A percentile compares a stretch with the other conserved stretches of the same genome.
These are phyloP conservation scores for Myoxocephalus aenaeus DNA, from an alignment of 2,797 vertebrate species.

Conservation along the genomic window DNA sequence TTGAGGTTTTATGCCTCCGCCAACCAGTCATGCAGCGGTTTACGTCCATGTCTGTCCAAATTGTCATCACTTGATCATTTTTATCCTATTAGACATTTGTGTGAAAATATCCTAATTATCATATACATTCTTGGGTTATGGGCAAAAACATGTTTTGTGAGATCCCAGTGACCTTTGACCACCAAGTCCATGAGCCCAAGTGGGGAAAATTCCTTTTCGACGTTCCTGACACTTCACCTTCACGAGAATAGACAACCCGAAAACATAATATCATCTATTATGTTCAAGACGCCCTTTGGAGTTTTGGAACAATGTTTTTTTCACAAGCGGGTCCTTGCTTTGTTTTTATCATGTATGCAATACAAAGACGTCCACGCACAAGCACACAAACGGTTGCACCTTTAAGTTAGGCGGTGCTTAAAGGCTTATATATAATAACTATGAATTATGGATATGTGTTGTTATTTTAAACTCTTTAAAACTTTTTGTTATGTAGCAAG, in stretches of 20 bases:
- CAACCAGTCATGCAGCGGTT: no score
- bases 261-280: not conserved
- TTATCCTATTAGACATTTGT: not conserved
- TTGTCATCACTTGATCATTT: not conserved
- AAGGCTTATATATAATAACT: not conserved
- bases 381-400: not conserved
- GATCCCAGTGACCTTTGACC: not conserved
- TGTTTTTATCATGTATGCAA: not conserved
- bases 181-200: not conserved
- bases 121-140: not conserved
- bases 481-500: not conserved
- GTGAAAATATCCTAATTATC: not conserved
- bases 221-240: no score
- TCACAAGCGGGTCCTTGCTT: not conserved
- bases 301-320: not conserved
- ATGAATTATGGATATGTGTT: not conserved
- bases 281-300: not conserved
- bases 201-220: no score
- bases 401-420: not conserved
- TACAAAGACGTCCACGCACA: no score
- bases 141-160: not conserved
- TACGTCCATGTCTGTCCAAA: no score
- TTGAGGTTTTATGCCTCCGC: no score
- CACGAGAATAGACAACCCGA: no score
- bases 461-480: not conserved